phyloP scores from a whole-genome alignment of 2,888 invertebrate species.

The Microchrysa polita region DNA sequence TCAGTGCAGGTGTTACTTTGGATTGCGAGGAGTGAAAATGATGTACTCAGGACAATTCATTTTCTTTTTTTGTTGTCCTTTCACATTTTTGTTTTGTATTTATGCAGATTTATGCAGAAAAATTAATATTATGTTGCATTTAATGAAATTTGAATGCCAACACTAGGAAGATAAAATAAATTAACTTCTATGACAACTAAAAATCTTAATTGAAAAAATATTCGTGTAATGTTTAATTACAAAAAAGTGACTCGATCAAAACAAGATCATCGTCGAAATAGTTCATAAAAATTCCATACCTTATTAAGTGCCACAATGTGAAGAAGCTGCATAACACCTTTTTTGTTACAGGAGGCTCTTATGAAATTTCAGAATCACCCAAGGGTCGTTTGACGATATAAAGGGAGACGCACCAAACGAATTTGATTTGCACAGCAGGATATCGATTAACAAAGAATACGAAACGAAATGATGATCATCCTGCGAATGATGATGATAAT shows the following conservation, averaged over 20 bases:
- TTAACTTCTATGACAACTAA: too few species aligned
- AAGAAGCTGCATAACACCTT: constrained; percentile 6
- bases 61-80: too few species aligned
- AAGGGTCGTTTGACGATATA: neutral
- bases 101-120: too few species aligned
- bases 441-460: constrained; percentile 45
- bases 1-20: constrained; percentile 37
- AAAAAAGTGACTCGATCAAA: constrained; percentile 33
- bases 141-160: too few species aligned
- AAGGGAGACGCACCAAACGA: constrained; percentile 29
- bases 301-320: neutral
- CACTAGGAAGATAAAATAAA: too few species aligned
- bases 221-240: neutral
- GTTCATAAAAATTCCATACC: constrained; percentile 5
- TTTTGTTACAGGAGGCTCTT: neutral
- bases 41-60: constrained; percentile 10
- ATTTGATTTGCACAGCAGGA: constrained; percentile 47
- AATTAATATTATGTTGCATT: too few species aligned
- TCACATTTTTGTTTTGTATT: too few species aligned
- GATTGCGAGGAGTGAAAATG: constrained; percentile 30
- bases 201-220: too few species aligned
- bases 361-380: neutral
- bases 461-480: constrained; percentile 44
- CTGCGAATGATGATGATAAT: constrained; percentile 40
- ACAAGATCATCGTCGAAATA: constrained; percentile 23